Evolutionary conservation across 2,113 vertebrate species (phyloP), one percentile per base, ranked within the genome.

Genomic region (Stegastes partitus): DNA sequence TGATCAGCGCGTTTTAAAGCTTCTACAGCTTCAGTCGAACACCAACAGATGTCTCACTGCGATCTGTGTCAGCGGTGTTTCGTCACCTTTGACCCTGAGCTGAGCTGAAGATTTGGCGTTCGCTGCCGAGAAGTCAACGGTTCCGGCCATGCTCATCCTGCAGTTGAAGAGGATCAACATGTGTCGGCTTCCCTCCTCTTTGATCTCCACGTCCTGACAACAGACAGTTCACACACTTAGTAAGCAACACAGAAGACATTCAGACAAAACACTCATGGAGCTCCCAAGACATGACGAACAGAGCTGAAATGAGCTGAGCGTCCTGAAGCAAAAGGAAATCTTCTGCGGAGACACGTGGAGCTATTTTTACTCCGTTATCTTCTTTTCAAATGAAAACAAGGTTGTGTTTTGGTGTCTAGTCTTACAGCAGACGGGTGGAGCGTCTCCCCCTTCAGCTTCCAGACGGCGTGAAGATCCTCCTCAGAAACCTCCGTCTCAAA

Each of bases 401-500:
- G 2, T 11, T 34, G 4, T 34, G 34, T 34, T 34, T 42, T 12
- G 9, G 47, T 2, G 18, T 50, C n/a, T 50, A 16, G 7, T 50
- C 96, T 97, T 95, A 99, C 98, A 79, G 96, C 81, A 89, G 97
- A 96, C 1, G 95, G 94, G 87, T 95, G 96, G 25, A 99, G 86
- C 0, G 94, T 74, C 31, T 99, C 97, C 87, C 95, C 97, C 91
- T 98, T 98, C 76, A 99, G 94, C 64, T 98, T 99, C 98, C 98
- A 99, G 68, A 89, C 92, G 50, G 94, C 96, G 22, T 99, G 97
- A 23, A 99, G 89, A 74, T 97, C 97, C 5, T 96, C 96, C 83
- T 97, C 98, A 3, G 98, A 99, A 73, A 99, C 97, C 93, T 99
- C 97, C 0, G 96, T 97, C 89, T 99, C 98, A 93, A 99, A 99